Conservation (phyloP, 1,140 invertebrate species). For the Aphaenogaster rudis region DNA sequence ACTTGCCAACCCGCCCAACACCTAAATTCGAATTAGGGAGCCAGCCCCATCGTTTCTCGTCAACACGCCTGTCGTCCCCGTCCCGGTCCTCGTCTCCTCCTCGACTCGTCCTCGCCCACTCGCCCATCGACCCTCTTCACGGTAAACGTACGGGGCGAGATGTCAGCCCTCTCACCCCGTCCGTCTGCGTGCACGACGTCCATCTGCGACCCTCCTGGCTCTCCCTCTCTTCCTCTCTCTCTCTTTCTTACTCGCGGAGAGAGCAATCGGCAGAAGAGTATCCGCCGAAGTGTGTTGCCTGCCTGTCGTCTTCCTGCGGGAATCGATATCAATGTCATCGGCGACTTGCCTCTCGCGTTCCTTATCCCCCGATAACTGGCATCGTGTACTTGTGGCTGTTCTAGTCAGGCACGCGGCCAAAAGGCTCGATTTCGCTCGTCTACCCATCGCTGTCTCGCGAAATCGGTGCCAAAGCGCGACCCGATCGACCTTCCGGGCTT, state of each 20-base stretch:
- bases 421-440: slow-evolving; percentile 73
- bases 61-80: slow-evolving; percentile 72
- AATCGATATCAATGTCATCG: slow-evolving; percentile 85
- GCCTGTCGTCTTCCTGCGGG: slow-evolving; percentile 76
- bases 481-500: not conserved
- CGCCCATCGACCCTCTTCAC: slow-evolving; percentile 47
- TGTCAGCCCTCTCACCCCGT: slow-evolving; percentile 57
- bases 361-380: slow-evolving; percentile 71
- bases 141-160: slow-evolving; percentile 67
- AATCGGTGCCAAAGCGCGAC: slow-evolving; percentile 66
- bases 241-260: slow-evolving; percentile 41
- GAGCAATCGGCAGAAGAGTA: slow-evolving; percentile 56
- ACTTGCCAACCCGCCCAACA: slow-evolving; percentile 84
- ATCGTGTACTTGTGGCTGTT: slow-evolving; percentile 66
- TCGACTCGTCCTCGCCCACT: slow-evolving; percentile 32
- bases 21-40: slow-evolving; percentile 85
- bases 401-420: slow-evolving; percentile 76
- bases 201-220: slow-evolving; percentile 61
- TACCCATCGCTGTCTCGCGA: slow-evolving; percentile 20
- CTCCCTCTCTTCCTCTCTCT: slow-evolving; percentile 11
- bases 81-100: slow-evolving; percentile 30
- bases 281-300: not conserved
- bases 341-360: slow-evolving; percentile 66
- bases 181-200: slow-evolving; percentile 15
- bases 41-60: slow-evolving; percentile 78